Percentiles rank a stretch among this genome's conserved stretches.
Conservation (phyloP, 2,888 invertebrate genomes). For the Lasius fuliginosus region DNA sequence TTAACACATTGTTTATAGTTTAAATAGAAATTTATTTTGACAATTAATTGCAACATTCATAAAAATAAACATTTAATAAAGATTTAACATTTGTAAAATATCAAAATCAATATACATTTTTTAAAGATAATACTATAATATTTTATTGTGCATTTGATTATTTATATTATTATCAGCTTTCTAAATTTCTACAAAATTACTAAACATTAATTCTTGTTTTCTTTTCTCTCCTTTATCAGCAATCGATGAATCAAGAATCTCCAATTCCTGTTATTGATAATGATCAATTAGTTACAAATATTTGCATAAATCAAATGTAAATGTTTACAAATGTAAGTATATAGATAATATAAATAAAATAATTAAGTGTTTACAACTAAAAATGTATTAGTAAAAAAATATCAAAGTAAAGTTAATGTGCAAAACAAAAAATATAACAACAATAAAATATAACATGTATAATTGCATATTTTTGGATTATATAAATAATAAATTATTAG, state of each 20-base stretch:
- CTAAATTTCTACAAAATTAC: neutral
- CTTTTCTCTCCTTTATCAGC: constrained; percentile 3
- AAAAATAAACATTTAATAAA: neutral
- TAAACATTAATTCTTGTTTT: neutral
- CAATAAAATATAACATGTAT: neutral
- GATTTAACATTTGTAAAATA: neutral
- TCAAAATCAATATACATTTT: neutral
- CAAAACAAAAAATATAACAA: neutral
- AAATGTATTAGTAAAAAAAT: neutral
- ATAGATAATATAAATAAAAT: neutral
- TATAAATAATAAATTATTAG: neutral
- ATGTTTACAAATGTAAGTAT: neutral
- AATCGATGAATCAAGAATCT: neutral
- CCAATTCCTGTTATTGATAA: constrained; percentile 17
- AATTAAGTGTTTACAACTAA: neutral
- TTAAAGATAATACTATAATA: neutral
- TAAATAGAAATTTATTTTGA: constrained; percentile 26
- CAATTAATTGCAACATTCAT: neutral
- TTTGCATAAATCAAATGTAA: neutral
- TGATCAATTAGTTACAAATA: neutral
- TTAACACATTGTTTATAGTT: neutral
- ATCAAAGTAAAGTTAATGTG: neutral
- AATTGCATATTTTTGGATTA: neutral
- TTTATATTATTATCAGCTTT: neutral
- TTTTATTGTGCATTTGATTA: neutral